Evolutionary conservation across 2,797 vertebrate species (phyloP).

Genomic region (Sphenopsis melanotis): DNA sequence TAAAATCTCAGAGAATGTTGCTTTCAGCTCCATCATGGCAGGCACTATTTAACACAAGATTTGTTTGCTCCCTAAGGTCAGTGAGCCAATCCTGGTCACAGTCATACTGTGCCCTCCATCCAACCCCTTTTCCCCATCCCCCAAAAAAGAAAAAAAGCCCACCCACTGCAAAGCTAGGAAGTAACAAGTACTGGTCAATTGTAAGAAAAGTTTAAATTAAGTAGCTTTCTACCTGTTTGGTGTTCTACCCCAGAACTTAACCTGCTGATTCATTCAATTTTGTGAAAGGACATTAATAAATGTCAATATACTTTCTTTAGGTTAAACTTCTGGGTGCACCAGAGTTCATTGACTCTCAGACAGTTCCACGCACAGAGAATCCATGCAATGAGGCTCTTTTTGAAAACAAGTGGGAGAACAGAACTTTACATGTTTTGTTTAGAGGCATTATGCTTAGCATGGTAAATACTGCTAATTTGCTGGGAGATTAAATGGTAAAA

Average conservation of each 20-base stretch:
- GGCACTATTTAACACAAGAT: not conserved
- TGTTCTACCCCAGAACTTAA: not conserved
- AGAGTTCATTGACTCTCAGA: not conserved
- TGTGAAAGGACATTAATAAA: not conserved
- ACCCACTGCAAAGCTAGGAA: not conserved
- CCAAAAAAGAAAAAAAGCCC: accelerated
- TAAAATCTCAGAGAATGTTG: not conserved
- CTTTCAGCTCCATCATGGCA: not conserved
- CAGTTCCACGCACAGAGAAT: not conserved
- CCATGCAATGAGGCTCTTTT: not conserved
- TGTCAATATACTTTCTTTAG: not conserved
- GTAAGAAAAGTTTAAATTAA: not conserved
- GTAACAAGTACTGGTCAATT: not conserved
- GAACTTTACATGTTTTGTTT: not conserved
- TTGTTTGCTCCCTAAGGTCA: not conserved
- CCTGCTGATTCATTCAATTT: not conserved
- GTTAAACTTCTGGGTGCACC: not conserved
- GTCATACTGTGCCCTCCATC: not conserved
- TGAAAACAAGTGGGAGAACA: not conserved
- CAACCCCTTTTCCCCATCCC: not conserved
- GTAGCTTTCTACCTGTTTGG: not conserved
- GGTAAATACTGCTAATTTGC: not conserved
- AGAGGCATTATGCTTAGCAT: not conserved
- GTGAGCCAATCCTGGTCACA: not conserved
- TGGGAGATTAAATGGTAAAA: not conserved